Evolutionary conservation across 1,140 invertebrate genomes (phyloP).

Genomic region (Andrena cerasifolii): DNA sequence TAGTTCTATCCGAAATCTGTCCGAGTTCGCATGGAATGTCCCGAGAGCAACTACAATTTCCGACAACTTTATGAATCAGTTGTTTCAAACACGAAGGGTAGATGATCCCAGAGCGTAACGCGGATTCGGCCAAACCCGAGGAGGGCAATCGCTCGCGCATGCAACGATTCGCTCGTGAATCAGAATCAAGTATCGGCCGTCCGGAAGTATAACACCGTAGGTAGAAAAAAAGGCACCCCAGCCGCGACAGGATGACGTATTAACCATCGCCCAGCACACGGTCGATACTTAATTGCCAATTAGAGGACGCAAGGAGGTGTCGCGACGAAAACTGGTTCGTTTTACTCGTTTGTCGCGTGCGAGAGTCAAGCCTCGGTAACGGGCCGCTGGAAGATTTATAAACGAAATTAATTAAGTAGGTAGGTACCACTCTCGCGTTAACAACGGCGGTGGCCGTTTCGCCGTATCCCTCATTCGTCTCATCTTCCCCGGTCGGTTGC

Average conservation of each 20-base stretch:
- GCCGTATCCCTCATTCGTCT: conserved; percentile 25
- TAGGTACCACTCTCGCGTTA: conserved; percentile 60
- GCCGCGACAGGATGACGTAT: conserved; percentile 52
- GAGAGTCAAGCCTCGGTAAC: conserved; percentile 62
- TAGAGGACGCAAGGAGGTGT: conserved; percentile 63
- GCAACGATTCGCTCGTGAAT: conserved; percentile 11
- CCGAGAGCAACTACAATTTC: background rate
- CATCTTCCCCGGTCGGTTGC: conserved; percentile 18
- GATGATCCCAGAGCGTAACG: background rate
- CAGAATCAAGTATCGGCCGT: background rate
- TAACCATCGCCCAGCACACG: conserved; percentile 54
- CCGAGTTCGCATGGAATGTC: too few species aligned
- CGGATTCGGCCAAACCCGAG: background rate
- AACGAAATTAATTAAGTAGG: conserved; percentile 66
- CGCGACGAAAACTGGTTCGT: conserved; percentile 59
- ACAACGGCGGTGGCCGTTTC: conserved; percentile 44
- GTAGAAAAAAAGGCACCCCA: conserved; percentile 37
- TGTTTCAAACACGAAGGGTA: background rate
- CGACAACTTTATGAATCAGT: background rate
- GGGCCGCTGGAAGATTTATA: conserved; percentile 62
- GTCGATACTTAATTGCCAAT: conserved; percentile 72
- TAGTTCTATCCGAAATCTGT: too few species aligned
- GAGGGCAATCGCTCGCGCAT: background rate
- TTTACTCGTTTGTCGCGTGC: conserved; percentile 46
- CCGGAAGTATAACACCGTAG: conserved; percentile 20